Evolutionary conservation across 1,140 invertebrate genomes (phyloP), one percentile per base, ranked within the genome.

Genomic region (Dinoponera quadriceps): DNA sequence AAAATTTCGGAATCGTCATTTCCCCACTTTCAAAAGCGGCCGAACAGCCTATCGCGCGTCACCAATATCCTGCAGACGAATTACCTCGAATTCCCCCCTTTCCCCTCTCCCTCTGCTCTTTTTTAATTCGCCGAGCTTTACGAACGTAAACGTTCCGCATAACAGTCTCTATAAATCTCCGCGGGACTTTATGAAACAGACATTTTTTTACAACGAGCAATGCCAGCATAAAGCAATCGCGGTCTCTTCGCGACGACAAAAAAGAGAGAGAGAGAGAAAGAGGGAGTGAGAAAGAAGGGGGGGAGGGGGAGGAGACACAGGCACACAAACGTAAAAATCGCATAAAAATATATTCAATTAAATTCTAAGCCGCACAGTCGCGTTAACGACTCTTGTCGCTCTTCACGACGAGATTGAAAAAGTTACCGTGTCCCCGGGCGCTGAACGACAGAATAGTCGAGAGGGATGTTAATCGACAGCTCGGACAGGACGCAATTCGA

Each of bases 321-420:
- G 20, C 54, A 38, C 14, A 3, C 72, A 80, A 54, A 80, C 33
- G 65, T 57, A 71, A 65, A 69, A 80, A 71, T 44, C 63, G 29
- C n/a, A 25, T 71, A 44, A 71, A 44, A 80, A 71, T 80, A 49
- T 57, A 78, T 69, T 57, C 75, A 20, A 49, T 59, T 44, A 80
- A 80, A 71, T 80, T 80, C 57, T 51, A 57, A 62, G 49, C 75
- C 38, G 29, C 25, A 22, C 22, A 80, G 48, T 51, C 29, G 44
- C 57, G 75, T 80, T 80, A 80, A 80, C 75, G 51, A 80, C n/a
- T 80, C 33, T 80, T 71, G 65, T 80, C 75, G 65, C 25, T 57
- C 51, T 69, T 57, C 22, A 55, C 75, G 65, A 80, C 71, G 75
- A 80, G 75, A 80, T 80, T 80, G 75, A 80, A 80, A 80, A 80